These are phyloP conservation scores for Tachystola acroxantha DNA, from an alignment of 2,888 invertebrate genomes.

Conservation along the genomic window DNA sequence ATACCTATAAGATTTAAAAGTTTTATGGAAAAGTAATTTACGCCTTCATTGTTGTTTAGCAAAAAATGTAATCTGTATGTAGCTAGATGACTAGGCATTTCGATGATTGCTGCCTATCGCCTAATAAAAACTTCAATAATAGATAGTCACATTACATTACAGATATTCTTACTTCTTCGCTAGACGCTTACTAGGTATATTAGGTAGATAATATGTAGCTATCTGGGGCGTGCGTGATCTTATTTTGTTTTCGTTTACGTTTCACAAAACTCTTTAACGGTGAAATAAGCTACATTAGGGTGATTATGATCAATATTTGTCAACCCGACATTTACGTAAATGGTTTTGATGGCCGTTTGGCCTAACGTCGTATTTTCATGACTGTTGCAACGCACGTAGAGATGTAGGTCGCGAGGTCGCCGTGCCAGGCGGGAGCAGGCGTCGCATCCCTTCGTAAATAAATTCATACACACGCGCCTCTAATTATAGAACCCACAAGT, in stretches of 20 bases:
- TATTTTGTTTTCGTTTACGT: not conserved
- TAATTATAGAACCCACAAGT: constrained; percentile 37
- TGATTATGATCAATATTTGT: not conserved
- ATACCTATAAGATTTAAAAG: too few species aligned
- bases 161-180: not conserved
- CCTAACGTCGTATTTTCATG: not conserved
- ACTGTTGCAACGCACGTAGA: constrained; percentile 13
- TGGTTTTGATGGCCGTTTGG: not conserved
- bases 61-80: constrained; percentile 1
- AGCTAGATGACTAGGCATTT: constrained; percentile 1
- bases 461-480: constrained; percentile 44
- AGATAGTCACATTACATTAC: not conserved
- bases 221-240: constrained; percentile 4
- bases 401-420: constrained; percentile 51
- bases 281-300: not conserved
- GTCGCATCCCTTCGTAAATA: constrained; percentile 48
- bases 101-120: not conserved
- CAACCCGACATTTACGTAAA: constrained; percentile 1
- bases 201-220: too few species aligned
- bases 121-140: not conserved
- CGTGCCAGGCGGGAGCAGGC: constrained; percentile 44
- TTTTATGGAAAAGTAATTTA: not conserved
- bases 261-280: not conserved
- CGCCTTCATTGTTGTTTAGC: not conserved
- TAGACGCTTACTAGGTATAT: not conserved